Percentiles rank a stretch among this genome's conserved stretches.
phyloP scores from a whole-genome alignment of 2,797 vertebrate genomes.

The Alfaro cultratus region DNA sequence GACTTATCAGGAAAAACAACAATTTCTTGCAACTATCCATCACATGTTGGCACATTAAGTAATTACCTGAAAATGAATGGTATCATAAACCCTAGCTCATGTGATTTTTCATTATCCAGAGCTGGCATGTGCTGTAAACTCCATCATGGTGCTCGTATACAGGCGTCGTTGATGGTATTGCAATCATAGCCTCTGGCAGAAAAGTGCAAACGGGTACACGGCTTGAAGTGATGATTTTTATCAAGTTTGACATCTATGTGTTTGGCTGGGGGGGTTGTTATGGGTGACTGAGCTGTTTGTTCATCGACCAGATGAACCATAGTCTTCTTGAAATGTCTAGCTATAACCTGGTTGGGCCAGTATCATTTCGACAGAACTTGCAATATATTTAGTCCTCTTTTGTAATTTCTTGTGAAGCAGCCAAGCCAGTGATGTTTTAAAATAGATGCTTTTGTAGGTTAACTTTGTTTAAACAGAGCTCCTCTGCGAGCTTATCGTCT shows the following conservation, averaged over 20 bases:
- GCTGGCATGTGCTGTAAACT: conserved; percentile 9
- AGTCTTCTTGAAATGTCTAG: conserved; percentile 11
- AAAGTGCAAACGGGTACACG: conserved; percentile 18
- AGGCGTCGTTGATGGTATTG: conserved; percentile 1
- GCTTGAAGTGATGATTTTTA: conserved; percentile 28
- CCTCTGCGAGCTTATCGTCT: conserved; percentile 37
- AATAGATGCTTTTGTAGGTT: conserved; percentile 45
- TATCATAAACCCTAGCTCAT: not conserved
- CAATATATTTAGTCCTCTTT: conserved; percentile 17
- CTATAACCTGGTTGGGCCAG: conserved; percentile 14
- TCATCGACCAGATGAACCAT: conserved; percentile 6
- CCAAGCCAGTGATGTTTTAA: conserved; percentile 42
- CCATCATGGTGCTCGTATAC: not conserved
- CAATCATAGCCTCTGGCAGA: conserved; percentile 9
- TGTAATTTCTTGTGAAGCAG: conserved; percentile 44
- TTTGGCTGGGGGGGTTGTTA: conserved; percentile 11
- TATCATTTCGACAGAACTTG: conserved; percentile 28
- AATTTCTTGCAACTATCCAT: conserved; percentile 2
- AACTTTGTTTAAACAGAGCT: conserved; percentile 58
- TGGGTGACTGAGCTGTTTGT: conserved; percentile 6
- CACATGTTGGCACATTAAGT: not conserved
- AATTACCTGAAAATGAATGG: conserved; percentile 6
- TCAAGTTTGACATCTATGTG: not conserved
- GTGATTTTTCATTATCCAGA: conserved; percentile 5
- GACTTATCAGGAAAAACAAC: not conserved